phyloP scores from a whole-genome alignment of 1,140 invertebrate species.

The Callitettix versicolor region DNA sequence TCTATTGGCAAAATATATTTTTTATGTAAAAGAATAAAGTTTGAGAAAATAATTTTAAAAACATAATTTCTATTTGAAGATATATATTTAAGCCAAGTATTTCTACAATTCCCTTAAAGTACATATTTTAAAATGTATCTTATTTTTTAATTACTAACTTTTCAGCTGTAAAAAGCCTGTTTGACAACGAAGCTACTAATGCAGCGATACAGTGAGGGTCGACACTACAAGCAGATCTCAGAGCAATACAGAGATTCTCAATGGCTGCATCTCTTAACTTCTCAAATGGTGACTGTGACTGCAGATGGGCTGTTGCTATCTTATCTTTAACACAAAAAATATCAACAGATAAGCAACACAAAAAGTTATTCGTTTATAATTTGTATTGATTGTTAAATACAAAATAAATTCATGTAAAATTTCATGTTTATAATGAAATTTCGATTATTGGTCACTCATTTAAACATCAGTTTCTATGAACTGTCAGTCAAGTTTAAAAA shows the following conservation, averaged over 20 bases:
- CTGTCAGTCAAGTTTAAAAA: too few relatives aligned
- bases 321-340: slow-evolving; percentile 43
- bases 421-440: too few relatives aligned
- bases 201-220: slow-evolving; percentile 90
- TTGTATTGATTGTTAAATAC: not conserved
- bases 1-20: too few relatives aligned
- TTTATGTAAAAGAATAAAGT: too few relatives aligned
- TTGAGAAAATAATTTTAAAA: too few relatives aligned
- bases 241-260: slow-evolving; percentile 86
- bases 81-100: too few relatives aligned
- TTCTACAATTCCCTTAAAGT: too few relatives aligned
- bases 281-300: slow-evolving; percentile 59
- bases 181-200: slow-evolving; percentile 87
- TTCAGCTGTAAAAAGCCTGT: slow-evolving; percentile 82
- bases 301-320: slow-evolving; percentile 31
- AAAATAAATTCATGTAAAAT: too few relatives aligned
- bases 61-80: too few relatives aligned
- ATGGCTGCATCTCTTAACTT: slow-evolving; percentile 86
- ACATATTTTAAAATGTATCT: too few relatives aligned
- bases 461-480: too few relatives aligned
- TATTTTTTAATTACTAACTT: slow-evolving; percentile 54
- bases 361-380: slow-evolving; percentile 9
- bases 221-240: slow-evolving; percentile 75
- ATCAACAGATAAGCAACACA: not conserved
- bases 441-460: too few relatives aligned